These are phyloP conservation scores for Hippopotamyrus pictus DNA, from an alignment of 2,797 vertebrate species.

Conservation along the genomic window DNA sequence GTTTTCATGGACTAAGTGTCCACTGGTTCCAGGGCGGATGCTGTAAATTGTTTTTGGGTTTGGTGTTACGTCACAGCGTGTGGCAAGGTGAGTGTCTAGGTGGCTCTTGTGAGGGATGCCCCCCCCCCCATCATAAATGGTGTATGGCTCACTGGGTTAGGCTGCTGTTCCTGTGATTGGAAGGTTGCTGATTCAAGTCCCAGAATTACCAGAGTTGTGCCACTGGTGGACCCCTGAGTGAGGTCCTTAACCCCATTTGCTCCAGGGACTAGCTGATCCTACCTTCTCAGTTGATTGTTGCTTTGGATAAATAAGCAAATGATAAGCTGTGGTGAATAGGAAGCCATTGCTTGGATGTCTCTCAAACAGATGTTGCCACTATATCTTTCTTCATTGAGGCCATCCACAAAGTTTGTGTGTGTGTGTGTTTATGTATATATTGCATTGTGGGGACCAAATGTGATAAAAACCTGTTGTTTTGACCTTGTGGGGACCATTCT, in stretches of 20 bases:
- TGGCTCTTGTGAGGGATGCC: not conserved
- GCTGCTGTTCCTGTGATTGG: not conserved
- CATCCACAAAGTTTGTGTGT: constrained; percentile 30
- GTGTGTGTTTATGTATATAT: not conserved
- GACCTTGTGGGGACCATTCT: not conserved
- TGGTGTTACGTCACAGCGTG: not conserved
- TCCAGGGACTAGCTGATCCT: not conserved
- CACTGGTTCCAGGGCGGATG: not conserved
- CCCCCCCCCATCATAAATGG: not conserved
- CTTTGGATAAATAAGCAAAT: not conserved
- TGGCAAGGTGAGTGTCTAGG: not conserved
- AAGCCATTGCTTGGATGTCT: not conserved
- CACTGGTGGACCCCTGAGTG: not conserved
- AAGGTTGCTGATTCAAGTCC: not conserved
- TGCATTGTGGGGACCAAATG: not conserved
- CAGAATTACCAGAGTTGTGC: not conserved
- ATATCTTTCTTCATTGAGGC: constrained; percentile 82
- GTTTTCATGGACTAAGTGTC: not conserved
- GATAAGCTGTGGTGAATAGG: not conserved
- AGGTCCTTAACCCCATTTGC: not conserved
- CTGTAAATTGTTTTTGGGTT: not conserved
- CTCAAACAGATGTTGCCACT: constrained; percentile 79
- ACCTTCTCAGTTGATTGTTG: not conserved
- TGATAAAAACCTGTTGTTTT: not conserved
- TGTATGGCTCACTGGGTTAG: not conserved